These are phyloP conservation scores for Sylvia atricapilla DNA, from an alignment of 2,113 vertebrate genomes.

Conservation along the genomic window DNA sequence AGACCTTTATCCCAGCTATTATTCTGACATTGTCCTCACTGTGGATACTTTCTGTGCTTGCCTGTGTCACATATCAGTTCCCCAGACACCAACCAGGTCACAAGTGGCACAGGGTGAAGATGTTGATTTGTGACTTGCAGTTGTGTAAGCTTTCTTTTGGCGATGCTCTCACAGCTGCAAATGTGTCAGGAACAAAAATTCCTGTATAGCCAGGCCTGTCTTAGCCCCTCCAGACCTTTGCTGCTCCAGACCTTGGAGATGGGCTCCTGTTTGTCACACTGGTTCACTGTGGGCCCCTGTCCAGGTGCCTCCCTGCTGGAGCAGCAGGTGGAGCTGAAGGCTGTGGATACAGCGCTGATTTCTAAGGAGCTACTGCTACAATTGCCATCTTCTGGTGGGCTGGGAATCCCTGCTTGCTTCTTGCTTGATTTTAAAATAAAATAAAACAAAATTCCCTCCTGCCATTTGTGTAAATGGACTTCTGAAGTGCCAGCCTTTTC, in stretches of 20 bases:
- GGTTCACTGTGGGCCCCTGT: not conserved
- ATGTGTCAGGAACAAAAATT: not conserved
- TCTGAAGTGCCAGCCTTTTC: not conserved
- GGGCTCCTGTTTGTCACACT: not conserved
- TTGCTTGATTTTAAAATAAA: not conserved
- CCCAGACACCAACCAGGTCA: not conserved
- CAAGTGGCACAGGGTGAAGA: not conserved
- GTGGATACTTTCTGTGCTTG: not conserved
- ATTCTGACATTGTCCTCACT: not conserved
- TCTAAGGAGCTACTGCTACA: not conserved
- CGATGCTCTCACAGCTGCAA: not conserved
- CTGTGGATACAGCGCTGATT: not conserved
- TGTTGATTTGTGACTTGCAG: not conserved
- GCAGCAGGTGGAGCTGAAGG: conserved; percentile 58
- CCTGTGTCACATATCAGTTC: not conserved
- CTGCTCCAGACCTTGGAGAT: not conserved
- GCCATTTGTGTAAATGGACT: not conserved
- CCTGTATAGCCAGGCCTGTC: not conserved
- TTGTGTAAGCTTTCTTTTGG: not conserved
- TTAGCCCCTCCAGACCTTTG: not conserved
- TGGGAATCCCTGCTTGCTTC: not conserved
- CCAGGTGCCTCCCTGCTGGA: not conserved
- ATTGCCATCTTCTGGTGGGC: not conserved
- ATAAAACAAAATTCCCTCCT: not conserved
- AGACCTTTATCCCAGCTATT: not conserved